These are phyloP conservation scores for Patagioenas fasciata DNA, from an alignment of 2,113 vertebrate genomes.

Conservation along the genomic window DNA sequence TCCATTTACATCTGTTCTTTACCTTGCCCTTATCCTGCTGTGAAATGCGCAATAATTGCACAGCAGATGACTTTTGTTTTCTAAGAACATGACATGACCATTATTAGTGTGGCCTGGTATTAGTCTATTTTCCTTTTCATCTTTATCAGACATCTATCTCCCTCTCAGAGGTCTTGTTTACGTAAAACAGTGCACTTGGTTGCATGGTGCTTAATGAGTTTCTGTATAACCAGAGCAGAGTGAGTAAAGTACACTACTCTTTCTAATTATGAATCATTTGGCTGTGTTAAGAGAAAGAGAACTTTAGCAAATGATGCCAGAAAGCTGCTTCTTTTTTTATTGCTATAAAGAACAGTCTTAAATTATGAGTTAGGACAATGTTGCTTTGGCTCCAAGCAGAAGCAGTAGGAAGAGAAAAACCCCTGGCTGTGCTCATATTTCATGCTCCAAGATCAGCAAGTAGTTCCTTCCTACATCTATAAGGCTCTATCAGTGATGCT, in stretches of 20 bases:
- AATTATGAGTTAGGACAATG: slow-evolving; percentile 62
- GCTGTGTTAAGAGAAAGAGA: slow-evolving; percentile 50
- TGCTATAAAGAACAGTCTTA: slow-evolving; percentile 60
- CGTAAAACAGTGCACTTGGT: slow-evolving; percentile 75
- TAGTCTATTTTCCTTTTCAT: slow-evolving; percentile 76
- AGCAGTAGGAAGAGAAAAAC: slow-evolving; percentile 28
- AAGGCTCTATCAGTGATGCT: neutral
- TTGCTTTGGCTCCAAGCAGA: slow-evolving; percentile 43
- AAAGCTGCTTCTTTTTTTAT: slow-evolving; percentile 27
- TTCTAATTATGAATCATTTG: slow-evolving; percentile 71
- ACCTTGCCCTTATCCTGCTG: slow-evolving; percentile 11
- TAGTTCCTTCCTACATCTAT: neutral
- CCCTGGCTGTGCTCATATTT: slow-evolving; percentile 32
- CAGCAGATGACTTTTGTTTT: slow-evolving; percentile 59
- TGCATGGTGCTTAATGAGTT: slow-evolving; percentile 71
- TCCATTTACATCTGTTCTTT: neutral
- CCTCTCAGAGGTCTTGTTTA: slow-evolving; percentile 79
- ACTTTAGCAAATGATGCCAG: slow-evolving; percentile 57
- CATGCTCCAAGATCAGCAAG: slow-evolving; percentile 26
- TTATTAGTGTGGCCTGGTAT: slow-evolving; percentile 73
- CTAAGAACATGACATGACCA: slow-evolving; percentile 66
- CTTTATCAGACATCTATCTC: slow-evolving; percentile 77
- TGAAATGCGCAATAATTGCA: slow-evolving; percentile 58
- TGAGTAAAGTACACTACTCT: slow-evolving; percentile 27
- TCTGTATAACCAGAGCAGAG: slow-evolving; percentile 66